Evolutionary conservation across 2,113 vertebrate species (phyloP), one percentile per base, ranked within the genome.

Genomic region (Suncus etruscus): DNA sequence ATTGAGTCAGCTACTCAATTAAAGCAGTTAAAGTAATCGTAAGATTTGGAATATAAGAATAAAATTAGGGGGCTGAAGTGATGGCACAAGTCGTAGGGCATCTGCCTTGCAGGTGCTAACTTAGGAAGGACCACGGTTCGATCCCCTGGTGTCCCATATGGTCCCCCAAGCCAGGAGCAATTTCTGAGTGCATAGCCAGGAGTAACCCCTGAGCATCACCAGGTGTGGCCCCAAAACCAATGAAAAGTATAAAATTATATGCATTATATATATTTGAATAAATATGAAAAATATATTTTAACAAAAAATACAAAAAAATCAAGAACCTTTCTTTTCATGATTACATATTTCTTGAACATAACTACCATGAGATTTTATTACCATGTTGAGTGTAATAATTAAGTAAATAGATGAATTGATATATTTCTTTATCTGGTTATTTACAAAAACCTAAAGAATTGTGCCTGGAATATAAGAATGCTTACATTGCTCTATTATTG

Each of bases 21-120:
- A 39, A 39, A 39, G 39, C 39, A 39, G 39, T 39, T 39, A 39
- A 39, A 39, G 31, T 12, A 54, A 75, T 70, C 94, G 3, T 47
- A 79, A 83, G 72, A 72, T 73, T 80, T 83, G 16, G 24, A 84
- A 81, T 48, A 78, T 87, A 76, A 83, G 25, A 78, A 48, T 70
- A 58, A 76, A 12, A n/a, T 29, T 61, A 47, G 27, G 24, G 31
- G 39, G 39, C 39, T 39, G 39, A 39, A 39, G 39, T 39, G 39
- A 39, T 39, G 39, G 39, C 39, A 39, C 39, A 39, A 39, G 3
- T 39, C 3, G 39, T 39, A 39, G 39, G 39, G 39, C 3, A 39
- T 39, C 39, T 39, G 39, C 39, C 39, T 39, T 39, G 39, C 39
- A 39, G 3, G 39, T 39, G 39, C 39, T 39, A 39, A 39, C 39